Evolutionary conservation across 2,888 invertebrate species (phyloP).

Genomic region (Eutolmus rufibarbis): DNA sequence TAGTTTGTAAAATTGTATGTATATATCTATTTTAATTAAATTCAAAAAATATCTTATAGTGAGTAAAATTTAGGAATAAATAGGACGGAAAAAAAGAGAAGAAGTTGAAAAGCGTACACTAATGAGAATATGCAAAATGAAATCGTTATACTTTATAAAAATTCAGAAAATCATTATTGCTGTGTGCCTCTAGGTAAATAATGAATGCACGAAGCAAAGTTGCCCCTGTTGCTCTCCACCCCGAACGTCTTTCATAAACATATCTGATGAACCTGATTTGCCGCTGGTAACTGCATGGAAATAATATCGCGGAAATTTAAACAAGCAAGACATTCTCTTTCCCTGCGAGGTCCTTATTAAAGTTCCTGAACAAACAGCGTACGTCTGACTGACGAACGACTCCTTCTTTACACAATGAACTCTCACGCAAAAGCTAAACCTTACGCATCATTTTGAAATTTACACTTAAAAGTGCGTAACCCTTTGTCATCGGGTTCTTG

Average conservation of each 20-base stretch:
- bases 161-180: not conserved
- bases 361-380: not conserved
- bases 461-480: slow-evolving; percentile 31
- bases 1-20: no score
- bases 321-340: not conserved
- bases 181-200: not conserved
- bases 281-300: not conserved
- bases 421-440: not conserved
- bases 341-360: not conserved
- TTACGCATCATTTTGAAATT: slow-evolving; percentile 6
- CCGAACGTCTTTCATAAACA: not conserved
- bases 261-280: not conserved
- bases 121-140: not conserved
- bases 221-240: not conserved
- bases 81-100: no score
- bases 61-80: no score
- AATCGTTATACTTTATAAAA: not conserved
- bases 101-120: not conserved
- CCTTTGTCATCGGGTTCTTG: slow-evolving; percentile 5
- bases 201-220: not conserved
- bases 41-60: no score
- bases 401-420: not conserved
- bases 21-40: no score
- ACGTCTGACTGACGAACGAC: not conserved
- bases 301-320: not conserved